A percentile compares a stretch with the other conserved stretches of the same genome.
Conservation (phyloP, 2,113 vertebrate species). For the Ptilonorhynchus violaceus region DNA sequence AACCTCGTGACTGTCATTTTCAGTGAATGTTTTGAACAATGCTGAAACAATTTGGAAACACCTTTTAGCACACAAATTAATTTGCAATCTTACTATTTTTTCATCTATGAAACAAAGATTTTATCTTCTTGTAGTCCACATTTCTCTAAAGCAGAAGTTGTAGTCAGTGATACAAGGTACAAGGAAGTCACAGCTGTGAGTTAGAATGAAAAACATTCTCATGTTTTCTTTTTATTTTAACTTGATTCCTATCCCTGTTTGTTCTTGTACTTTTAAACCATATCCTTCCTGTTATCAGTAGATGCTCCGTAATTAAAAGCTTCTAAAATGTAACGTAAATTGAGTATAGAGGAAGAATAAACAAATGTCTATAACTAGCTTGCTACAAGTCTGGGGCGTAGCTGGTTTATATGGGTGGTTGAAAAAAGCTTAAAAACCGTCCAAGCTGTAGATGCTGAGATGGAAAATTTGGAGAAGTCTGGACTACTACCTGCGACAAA, state of each 20-base stretch:
- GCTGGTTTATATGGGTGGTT: slow-evolving; percentile 66
- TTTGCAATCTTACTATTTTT: background rate
- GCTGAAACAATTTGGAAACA: background rate
- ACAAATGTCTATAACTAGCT: slow-evolving; percentile 57
- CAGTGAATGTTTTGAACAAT: background rate
- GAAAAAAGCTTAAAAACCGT: slow-evolving; percentile 8
- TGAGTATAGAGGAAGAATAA: slow-evolving; percentile 64
- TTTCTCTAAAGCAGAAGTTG: background rate
- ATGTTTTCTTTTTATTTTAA: background rate
- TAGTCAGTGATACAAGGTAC: background rate
- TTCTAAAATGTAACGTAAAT: slow-evolving; percentile 72
- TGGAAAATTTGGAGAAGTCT: background rate
- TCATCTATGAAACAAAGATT: background rate
- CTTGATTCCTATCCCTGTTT: background rate
- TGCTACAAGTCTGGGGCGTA: slow-evolving; percentile 39
- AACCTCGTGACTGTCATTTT: background rate
- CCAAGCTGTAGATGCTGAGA: slow-evolving; percentile 32
- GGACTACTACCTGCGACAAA: background rate
- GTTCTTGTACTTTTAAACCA: slow-evolving; percentile 6
- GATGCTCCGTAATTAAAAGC: slow-evolving; percentile 68
- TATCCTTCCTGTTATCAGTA: slow-evolving; percentile 54
- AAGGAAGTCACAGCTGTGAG: slow-evolving; percentile 12
- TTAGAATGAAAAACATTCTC: background rate
- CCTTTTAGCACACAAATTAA: background rate
- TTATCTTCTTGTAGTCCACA: background rate